Evolutionary conservation across 2,113 vertebrate species (phyloP).

Genomic region (Coryphaenoides rupestris): DNA sequence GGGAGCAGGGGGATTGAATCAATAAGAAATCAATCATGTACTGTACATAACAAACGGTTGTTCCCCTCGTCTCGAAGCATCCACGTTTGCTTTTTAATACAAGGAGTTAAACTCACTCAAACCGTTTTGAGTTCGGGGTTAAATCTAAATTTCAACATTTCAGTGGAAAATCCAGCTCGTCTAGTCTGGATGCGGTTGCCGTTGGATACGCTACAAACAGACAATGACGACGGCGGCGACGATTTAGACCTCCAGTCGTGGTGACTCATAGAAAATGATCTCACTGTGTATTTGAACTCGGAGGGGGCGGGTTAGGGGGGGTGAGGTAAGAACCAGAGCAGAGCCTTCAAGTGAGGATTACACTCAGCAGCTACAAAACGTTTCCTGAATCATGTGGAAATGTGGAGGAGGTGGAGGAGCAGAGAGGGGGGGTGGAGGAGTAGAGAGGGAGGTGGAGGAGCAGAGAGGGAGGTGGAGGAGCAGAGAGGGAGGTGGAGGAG

Average conservation of each 20-base stretch:
- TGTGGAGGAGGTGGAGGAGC: too few species aligned
- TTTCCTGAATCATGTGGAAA: too few species aligned
- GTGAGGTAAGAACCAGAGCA: not conserved
- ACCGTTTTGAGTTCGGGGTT: too few species aligned
- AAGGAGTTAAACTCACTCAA: not conserved
- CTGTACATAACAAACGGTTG: not conserved
- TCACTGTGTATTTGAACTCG: not conserved
- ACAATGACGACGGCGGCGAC: too few species aligned
- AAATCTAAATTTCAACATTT: not conserved
- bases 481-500: too few species aligned
- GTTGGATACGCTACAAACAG: not conserved
- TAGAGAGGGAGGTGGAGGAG: too few species aligned
- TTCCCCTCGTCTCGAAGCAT: not conserved
- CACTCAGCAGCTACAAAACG: not conserved
- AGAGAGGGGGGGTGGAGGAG: too few species aligned
- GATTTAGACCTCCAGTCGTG: not conserved
- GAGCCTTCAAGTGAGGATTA: not conserved
- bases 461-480: too few species aligned
- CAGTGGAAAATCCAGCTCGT: too few species aligned
- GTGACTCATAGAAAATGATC: not conserved
- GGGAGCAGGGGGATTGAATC: conserved; percentile 10
- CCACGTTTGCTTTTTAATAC: not conserved
- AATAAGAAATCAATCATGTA: conserved; percentile 22
- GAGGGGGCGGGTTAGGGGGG: too few species aligned
- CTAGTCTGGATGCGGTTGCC: conserved; percentile 4